Evolutionary conservation across 2,888 invertebrate genomes (phyloP), one percentile per base, ranked within the genome.

Genomic region (Diarsia mendica): DNA sequence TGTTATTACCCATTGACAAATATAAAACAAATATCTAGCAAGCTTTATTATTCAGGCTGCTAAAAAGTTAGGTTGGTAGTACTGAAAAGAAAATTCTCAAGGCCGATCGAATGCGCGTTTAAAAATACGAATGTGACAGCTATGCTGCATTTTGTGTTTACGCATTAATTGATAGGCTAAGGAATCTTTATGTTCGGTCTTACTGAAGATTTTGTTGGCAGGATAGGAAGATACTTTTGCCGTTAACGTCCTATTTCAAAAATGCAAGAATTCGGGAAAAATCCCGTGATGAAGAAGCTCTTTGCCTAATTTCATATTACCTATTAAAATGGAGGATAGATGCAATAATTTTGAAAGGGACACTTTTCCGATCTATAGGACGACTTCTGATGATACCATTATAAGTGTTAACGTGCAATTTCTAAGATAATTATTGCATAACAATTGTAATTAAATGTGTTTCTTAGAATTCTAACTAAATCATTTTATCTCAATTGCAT

Each of bases 101-200:
- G 83, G 82, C 75, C 66, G 67, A 28, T 61, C 66, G 48, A 71
- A 49, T 77, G 89, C 76, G 85, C 84, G 68, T 67, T 66, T 70
- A 87, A 85, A 87, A 87, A 10, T 18, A 33, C 84, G 53, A 64
- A 89, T 82, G 87, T 88, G 82, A 71, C 72, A 58, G 64, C 51
- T 80, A 73, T 79, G 75, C 67, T 76, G 74, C 75, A 71, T 80
- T 79, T 87, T 71, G 72, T 87, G 73, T 77, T 79, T 70, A 77
- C 75, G 61, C 61, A 70, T 85, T 75, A 66, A 72, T 84, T 70
- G 60, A 72, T 69, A 60, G 63, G 65, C 78, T 53, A 70, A 72
- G 44, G 28, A 66, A 70, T 83, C 33, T 75, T 69, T 79, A 44
- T 69, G 55, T 69, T 68, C 11, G 60, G 58, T 63, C 67, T 73